Evolutionary conservation across 2,888 invertebrate species (phyloP).

Genomic region (Eudemis profundana): DNA sequence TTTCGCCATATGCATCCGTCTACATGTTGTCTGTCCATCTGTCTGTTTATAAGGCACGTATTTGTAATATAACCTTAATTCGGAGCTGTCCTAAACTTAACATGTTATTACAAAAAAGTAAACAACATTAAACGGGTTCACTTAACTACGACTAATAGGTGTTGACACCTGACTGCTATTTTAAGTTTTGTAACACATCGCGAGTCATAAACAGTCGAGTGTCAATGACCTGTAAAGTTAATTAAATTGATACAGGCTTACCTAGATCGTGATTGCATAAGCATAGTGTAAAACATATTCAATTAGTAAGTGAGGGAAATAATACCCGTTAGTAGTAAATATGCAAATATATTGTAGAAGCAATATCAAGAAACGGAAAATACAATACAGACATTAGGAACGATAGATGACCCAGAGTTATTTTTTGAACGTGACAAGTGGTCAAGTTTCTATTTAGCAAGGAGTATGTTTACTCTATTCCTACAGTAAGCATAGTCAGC

Average conservation of each 20-base stretch:
- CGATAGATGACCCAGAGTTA: no score
- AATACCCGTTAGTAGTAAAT: not conserved
- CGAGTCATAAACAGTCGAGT: constrained; percentile 40
- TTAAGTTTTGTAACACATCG: constrained; percentile 51
- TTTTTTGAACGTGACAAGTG: no score
- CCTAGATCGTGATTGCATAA: constrained; percentile 20
- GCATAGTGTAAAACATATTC: constrained; percentile 42
- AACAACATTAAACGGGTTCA: constrained; percentile 15
- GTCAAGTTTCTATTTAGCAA: no score
- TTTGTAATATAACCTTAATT: not conserved
- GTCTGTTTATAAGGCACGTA: no score
- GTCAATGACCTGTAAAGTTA: constrained; percentile 53
- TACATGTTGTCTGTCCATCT: no score
- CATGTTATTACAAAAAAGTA: constrained; percentile 6
- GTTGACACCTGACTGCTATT: constrained; percentile 40
- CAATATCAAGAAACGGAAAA: no score
- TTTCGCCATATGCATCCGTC: no score
- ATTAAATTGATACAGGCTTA: constrained; percentile 44
- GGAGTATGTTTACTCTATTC: no score
- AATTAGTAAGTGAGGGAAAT: no score
- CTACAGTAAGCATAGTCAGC: no score
- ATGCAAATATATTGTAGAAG: not conserved
- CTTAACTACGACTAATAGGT: constrained; percentile 21
- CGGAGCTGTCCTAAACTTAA: not conserved
- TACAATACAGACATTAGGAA: no score